Evolutionary conservation across 2,888 invertebrate species (phyloP), one percentile per base, ranked within the genome.

Genomic region (Anthophora plumipes): DNA sequence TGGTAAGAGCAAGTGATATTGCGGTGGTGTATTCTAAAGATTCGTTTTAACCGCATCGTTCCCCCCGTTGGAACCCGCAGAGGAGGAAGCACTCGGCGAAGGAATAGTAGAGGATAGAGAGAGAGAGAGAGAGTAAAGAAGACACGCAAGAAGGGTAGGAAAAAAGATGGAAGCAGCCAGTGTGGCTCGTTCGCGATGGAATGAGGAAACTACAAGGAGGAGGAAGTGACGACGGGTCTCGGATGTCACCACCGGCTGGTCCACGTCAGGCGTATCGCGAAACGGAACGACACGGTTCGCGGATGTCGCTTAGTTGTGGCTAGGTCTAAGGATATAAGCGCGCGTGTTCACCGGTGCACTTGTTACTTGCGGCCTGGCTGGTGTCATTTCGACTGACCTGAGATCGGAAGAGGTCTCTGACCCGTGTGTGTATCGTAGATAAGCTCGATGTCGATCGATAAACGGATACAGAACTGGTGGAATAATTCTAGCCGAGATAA

Each of bases 211-310:
- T 81, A 68, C 80, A 57, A 43, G 60, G 74, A 82, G 83, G 82
- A 88, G 86, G 85, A 89, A 89, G 84, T 82, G 77, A 67, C 71
- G 77, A 67, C 61, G 75, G 83, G 83, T 76, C 86, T 89, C 89
- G 85, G 86, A 89, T 91, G 89, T 91, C 90, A 86, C 80, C 87
- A 77, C 61, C 77, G 86, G 86, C 86, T 85, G 89, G 89, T 91
- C 88, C 84, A 82, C 83, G 86, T 85, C 83, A 85, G 82, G 84
- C 86, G 86, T 87, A 86, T 90, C 88, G 86, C 84, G 55, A 52
- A 86, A 84, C 90, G 88, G 90, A 87, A 90, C 90, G 90, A 89
- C 83, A 90, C 89, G 90, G 89, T 91, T 80, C 82, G 85, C 63
- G 90, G 83, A 90, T 84, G 85, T 84, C 59, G 82, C 84, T 75